phyloP scores from a whole-genome alignment of 2,888 invertebrate species.

The Amblyjoppa fuscipennis region DNA sequence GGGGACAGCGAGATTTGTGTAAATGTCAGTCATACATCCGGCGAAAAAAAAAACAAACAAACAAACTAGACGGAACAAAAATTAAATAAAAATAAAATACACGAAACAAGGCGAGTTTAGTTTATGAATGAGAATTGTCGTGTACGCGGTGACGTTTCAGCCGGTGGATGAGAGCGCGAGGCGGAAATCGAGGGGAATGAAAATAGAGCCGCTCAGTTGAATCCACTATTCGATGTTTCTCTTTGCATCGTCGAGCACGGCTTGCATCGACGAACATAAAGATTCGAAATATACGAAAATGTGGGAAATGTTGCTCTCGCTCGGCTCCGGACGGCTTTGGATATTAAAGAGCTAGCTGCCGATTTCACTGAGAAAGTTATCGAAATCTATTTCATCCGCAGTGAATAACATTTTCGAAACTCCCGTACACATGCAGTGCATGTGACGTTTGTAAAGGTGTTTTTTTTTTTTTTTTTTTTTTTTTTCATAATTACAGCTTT shows the following conservation, averaged over 20 bases:
- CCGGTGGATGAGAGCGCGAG: slow-evolving; percentile 11
- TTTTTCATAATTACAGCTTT: not conserved
- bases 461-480: not conserved
- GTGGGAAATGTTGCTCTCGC: not conserved
- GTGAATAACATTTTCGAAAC: slow-evolving; percentile 11
- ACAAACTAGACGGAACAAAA: not conserved
- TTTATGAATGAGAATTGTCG: slow-evolving; percentile 78
- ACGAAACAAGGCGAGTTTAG: slow-evolving; percentile 68
- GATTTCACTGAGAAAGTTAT: slow-evolving; percentile 25
- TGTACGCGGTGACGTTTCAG: slow-evolving; percentile 50
- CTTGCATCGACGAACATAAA: slow-evolving; percentile 17
- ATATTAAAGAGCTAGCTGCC: slow-evolving; percentile 41
- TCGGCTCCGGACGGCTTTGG: not conserved
- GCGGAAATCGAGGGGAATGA: slow-evolving; percentile 27
- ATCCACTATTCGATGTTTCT: slow-evolving; percentile 58
- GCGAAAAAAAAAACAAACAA: slow-evolving; percentile 27
- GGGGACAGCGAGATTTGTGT: slow-evolving; percentile 33
- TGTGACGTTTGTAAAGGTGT: not conserved
- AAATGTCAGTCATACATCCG: slow-evolving; percentile 44
- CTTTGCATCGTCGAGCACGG: slow-evolving; percentile 37
- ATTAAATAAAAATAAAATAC: slow-evolving; percentile 36
- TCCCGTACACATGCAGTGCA: not conserved
- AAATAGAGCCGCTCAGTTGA: slow-evolving; percentile 49
- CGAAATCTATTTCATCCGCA: not conserved
- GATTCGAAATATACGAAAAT: slow-evolving; percentile 32